Evolutionary conservation across 2,797 vertebrate genomes (phyloP), one percentile per base, ranked within the genome.

Genomic region (Rhadinocentrus ornatus): DNA sequence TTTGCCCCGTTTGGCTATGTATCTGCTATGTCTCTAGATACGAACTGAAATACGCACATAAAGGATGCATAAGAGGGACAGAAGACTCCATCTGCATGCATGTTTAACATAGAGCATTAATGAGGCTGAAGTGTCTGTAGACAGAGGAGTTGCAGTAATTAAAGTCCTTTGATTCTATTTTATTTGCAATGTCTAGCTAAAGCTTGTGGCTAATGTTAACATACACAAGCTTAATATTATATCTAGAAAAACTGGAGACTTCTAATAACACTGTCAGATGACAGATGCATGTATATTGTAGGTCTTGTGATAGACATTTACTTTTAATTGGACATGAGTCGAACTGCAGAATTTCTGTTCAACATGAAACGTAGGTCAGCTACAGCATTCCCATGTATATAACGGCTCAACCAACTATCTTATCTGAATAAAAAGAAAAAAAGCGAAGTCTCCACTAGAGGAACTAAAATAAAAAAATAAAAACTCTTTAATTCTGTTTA

Each of bases 401-500:
- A 11, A 24, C 24, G 9, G 3, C 24, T 8, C 50, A 52, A 6
- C 10, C 4, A 5, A 11, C 12, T 12, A 26, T 52, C 24, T 52
- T 26, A 13, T 15, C 24, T 13, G 50, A 52, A 26, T 52, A 26
- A 26, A 26, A 48, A 48, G 44, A 46, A 8, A 26, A 13, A 52
- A 11, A 22, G 4, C 24, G 18, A 22, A 48, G 46, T 15, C 24
- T 11, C n/a, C 24, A 5, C 50, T 10, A 52, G 12, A 52, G 22
- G 24, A 52, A 6, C 50, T 26, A 15, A 24, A 52, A 4, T 48
- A n/a, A 48, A 48, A 15, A 13, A 52, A 4, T 22, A 20, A 46
- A 48, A 22, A 53, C 59, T 4, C 10, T 26, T 32, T 20, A 50
- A n/a, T 39, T 78, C 1, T 29, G 32, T 71, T 72, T 37, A 67